These are phyloP conservation scores for Belonocnema kinseyi DNA, from an alignment of 1,140 invertebrate species.

Conservation along the genomic window DNA sequence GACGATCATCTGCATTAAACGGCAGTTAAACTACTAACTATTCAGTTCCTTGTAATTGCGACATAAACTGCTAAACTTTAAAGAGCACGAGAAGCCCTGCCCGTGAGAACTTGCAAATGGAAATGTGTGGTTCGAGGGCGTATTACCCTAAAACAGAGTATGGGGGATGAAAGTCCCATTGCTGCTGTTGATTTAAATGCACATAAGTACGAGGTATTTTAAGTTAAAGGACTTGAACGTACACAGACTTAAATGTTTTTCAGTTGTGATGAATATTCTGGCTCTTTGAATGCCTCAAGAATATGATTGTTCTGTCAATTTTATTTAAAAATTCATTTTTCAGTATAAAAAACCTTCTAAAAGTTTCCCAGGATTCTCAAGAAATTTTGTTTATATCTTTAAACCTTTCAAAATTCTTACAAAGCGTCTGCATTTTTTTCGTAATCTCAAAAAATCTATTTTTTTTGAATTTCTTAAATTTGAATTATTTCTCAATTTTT, in stretches of 20 bases:
- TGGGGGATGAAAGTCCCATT: neutral
- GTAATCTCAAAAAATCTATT: no score
- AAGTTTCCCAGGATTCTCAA: no score
- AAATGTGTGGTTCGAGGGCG: constrained; percentile 24
- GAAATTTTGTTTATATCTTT: no score
- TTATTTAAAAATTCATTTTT: no score
- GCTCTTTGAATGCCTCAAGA: neutral
- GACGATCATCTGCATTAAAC: constrained; percentile 27
- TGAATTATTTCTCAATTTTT: no score
- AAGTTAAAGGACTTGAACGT: neutral
- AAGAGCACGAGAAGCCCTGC: constrained; percentile 27
- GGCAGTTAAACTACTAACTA: constrained; percentile 31
- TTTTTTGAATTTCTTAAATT: no score
- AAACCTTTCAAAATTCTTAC: no score
- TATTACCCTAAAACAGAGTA: neutral
- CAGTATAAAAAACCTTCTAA: no score
- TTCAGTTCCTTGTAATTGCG: constrained; percentile 31
- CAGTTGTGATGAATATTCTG: constrained; percentile 7
- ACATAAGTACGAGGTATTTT: constrained; percentile 13
- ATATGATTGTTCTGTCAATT: neutral
- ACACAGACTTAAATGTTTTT: constrained; percentile 9
- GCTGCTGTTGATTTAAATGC: constrained; percentile 26
- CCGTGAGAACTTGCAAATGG: constrained; percentile 30
- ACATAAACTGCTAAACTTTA: constrained; percentile 32
- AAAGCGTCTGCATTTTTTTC: no score